Evolutionary conservation across 2,797 vertebrate genomes (phyloP).

Genomic region (Coracias cyanogaster): DNA sequence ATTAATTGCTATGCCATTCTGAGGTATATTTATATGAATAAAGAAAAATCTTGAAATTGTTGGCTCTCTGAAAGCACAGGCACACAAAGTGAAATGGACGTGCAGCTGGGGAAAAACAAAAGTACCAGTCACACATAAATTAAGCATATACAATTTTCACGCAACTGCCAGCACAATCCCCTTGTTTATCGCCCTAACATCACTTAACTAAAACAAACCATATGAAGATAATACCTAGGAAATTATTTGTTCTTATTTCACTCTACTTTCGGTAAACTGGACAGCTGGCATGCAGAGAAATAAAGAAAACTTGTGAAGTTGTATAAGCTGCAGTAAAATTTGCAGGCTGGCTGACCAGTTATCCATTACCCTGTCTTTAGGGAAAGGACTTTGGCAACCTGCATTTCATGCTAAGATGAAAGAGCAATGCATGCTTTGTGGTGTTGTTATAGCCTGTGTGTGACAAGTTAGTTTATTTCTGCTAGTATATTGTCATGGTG

Average conservation of each 20-base stretch:
- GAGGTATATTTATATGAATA: neutral
- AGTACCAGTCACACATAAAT: neutral
- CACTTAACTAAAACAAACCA: neutral
- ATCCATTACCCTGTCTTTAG: neutral
- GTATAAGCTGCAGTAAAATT: neutral
- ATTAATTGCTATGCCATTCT: neutral
- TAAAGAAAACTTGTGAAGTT: neutral
- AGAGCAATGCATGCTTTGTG: neutral
- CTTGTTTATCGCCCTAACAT: neutral
- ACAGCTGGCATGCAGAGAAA: neutral
- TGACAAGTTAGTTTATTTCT: neutral
- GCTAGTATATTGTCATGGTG: too few relatives aligned
- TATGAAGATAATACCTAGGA: neutral
- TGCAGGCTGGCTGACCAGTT: neutral
- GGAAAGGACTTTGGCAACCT: neutral
- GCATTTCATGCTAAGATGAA: neutral
- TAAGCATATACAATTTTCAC: neutral
- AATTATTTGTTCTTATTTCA: neutral
- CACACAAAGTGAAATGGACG: neutral
- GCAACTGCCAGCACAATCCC: neutral
- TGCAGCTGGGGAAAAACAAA: neutral
- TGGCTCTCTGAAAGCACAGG: neutral
- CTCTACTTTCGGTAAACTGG: neutral
- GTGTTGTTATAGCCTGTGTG: fast-evolving
- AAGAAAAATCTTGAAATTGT: neutral